Evolutionary conservation across 2,888 invertebrate species (phyloP), one percentile per base, ranked within the genome.

Genomic region (Girardia tigrina): DNA sequence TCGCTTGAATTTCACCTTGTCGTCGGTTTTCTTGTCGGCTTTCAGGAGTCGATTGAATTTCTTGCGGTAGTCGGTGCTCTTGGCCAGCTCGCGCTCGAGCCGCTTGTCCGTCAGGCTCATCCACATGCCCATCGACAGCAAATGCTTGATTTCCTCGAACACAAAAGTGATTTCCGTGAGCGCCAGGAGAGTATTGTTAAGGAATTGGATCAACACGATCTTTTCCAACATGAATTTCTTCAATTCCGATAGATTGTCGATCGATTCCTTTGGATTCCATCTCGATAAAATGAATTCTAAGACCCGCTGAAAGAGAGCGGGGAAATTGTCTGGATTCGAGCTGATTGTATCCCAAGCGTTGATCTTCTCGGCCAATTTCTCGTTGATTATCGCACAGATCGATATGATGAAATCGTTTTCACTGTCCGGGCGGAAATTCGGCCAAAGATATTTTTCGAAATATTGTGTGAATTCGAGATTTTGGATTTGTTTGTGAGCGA

Each of bases 361-460:
- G 8, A 97, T 94, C 74, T 97, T 87, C 85, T 99, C 98, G 0
- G 97, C 87, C 82, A 94, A 94, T 84, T 99, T 99, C 83, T 98
- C 97, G 86, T 98, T 99, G 71, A 97, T 89, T 91, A 98, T 93
- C 0, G 92, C 90, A n/a, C 94, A 91, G 78, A 98, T 92, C 0
- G 95, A 94, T 89, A 98, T 89, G 81, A 94, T 88, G 83, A 95
- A 94, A n/a, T 90, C 89, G 4, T 8, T 56, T 56, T 56, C 56
- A 56, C 23, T 12, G n/a, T 88, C 88, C 0, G 89, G 87, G 75
- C 87, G 86, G 84, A 91, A 98, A 85, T 95, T 91, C 0, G 94
- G 94, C 98, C 97, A 98, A 74, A 98, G 84, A 84, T 91, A 97
- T 81, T 91, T 92, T 85, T 98, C 98, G 79, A 98, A 84, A 84